phyloP scores from a whole-genome alignment of 1,140 invertebrate genomes.

The Micrasema minimum region DNA sequence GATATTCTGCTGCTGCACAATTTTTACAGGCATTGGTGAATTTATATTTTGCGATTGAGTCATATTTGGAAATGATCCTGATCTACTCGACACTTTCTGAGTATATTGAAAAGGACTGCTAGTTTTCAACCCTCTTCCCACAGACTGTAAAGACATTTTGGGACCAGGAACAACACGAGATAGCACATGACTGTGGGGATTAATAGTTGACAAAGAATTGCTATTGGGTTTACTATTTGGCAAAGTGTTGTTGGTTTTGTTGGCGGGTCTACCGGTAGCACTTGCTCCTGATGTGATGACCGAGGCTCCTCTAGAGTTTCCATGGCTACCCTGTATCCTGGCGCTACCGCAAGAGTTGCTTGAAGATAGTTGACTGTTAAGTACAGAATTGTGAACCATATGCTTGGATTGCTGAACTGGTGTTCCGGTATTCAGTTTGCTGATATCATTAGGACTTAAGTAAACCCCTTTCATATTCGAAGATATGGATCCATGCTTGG shows the following conservation, averaged over 20 bases:
- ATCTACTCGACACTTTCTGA: slow-evolving; percentile 22
- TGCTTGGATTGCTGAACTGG: slow-evolving; percentile 49
- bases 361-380: slow-evolving; percentile 21
- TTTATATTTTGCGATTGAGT: slow-evolving; percentile 39
- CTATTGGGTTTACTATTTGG: not conserved
- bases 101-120: slow-evolving; percentile 31
- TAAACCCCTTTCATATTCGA: slow-evolving; percentile 34
- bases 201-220: too few species aligned
- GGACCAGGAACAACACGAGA: slow-evolving; percentile 43
- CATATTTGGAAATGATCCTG: slow-evolving; percentile 29
- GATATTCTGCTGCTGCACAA: slow-evolving; percentile 44
- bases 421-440: slow-evolving; percentile 10
- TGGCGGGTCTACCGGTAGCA: not conserved
- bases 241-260: slow-evolving; percentile 56
- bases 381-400: slow-evolving; percentile 38
- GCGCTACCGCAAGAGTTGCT: not conserved
- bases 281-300: not conserved
- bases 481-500: slow-evolving; percentile 32
- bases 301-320: not conserved
- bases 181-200: slow-evolving; percentile 30
- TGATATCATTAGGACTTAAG: slow-evolving; percentile 33
- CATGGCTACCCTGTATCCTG: not conserved
- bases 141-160: slow-evolving; percentile 39
- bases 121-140: slow-evolving; percentile 39
- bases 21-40: slow-evolving; percentile 41